Evolutionary conservation across 2,888 invertebrate species (phyloP).

Genomic region (Ceraclea dissimilis): DNA sequence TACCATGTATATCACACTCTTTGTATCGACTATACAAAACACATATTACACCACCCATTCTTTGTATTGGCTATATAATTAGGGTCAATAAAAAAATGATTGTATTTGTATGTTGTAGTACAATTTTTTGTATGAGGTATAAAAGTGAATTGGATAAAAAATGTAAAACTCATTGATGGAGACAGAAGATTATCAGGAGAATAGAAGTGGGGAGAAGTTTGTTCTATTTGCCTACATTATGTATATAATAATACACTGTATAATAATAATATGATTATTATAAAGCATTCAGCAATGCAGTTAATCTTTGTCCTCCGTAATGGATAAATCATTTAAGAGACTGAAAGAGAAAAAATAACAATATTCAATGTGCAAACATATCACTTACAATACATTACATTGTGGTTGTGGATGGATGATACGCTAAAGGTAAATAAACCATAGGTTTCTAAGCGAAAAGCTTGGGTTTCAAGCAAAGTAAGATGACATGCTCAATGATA

Average conservation of each 20-base stretch:
- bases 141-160: too few species aligned
- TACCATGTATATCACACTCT: too few species aligned
- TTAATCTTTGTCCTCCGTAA: slow-evolving; percentile 49
- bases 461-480: neutral
- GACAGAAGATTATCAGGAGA: slow-evolving; percentile 7
- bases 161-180: neutral
- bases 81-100: too few species aligned
- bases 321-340: slow-evolving; percentile 47
- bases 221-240: too few species aligned
- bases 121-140: too few species aligned
- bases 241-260: too few species aligned
- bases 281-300: slow-evolving; percentile 24
- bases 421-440: neutral
- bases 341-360: slow-evolving; percentile 37
- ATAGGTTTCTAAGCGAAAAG: neutral
- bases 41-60: too few species aligned
- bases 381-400: neutral
- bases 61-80: too few species aligned
- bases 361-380: slow-evolving; percentile 7
- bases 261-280: slow-evolving; percentile 7
- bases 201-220: neutral
- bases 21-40: too few species aligned
- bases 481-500: too few species aligned
- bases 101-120: too few species aligned
- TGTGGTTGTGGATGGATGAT: too few species aligned